Evolutionary conservation across 2,888 invertebrate genomes (phyloP).

Genomic region (Clepsis dumicolana): DNA sequence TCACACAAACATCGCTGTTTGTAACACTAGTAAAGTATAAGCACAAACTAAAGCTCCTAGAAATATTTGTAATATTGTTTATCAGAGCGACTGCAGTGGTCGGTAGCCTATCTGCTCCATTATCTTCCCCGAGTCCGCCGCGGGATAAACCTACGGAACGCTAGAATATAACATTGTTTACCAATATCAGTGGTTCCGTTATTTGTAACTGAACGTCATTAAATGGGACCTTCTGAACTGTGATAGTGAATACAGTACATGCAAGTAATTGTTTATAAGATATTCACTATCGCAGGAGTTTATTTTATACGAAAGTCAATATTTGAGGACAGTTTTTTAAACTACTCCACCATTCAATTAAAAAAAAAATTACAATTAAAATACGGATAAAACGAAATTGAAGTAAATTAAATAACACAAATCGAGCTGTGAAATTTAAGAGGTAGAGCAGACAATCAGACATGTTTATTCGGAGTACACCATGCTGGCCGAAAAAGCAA

Average conservation of each 20-base stretch:
- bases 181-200: conserved; percentile 36
- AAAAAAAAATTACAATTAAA: no score
- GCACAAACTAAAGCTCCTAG: conserved; percentile 27
- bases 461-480: no score
- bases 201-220: conserved; percentile 21
- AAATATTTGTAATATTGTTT: conserved; percentile 38
- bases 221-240: conserved; percentile 20
- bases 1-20: background rate
- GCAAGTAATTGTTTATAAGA: background rate
- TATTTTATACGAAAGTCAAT: no score
- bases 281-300: no score
- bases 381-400: no score
- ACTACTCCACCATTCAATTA: no score
- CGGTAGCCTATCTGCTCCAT: conserved; percentile 43
- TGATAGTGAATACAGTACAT: background rate
- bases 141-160: conserved; percentile 36
- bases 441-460: no score
- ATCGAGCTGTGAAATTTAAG: no score
- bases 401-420: no score
- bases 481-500: no score
- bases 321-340: no score
- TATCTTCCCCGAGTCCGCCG: conserved; percentile 37
- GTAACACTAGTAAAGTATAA: conserved; percentile 6
- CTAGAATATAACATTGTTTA: conserved; percentile 36
- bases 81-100: conserved; percentile 39